Evolutionary conservation across 1,140 invertebrate species (phyloP).

Genomic region (Ceratina japonica): DNA sequence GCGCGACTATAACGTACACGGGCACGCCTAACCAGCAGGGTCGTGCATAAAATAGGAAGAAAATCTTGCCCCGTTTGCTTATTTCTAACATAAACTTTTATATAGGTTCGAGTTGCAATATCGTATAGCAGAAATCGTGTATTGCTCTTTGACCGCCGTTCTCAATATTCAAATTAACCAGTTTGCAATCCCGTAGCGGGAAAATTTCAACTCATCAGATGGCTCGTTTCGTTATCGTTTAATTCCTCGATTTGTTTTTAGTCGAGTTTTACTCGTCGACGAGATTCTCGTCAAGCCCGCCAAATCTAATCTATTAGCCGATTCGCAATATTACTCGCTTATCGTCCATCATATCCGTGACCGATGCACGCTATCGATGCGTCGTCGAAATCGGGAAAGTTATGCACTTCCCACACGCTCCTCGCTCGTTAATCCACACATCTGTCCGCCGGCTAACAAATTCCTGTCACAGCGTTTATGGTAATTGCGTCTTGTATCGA

Average conservation of each 20-base stretch:
- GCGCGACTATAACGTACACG: no score
- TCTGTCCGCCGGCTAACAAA: not conserved
- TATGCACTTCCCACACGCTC: slow-evolving; percentile 13
- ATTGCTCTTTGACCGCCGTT: no score
- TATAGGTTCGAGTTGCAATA: no score
- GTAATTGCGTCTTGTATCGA: slow-evolving; percentile 31
- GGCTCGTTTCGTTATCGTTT: no score
- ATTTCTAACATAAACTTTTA: no score
- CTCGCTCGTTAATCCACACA: slow-evolving; percentile 26
- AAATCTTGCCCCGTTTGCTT: no score
- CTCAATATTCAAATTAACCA: no score
- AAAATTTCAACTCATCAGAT: no score
- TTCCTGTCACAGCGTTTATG: not conserved
- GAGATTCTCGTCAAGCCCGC: not conserved
- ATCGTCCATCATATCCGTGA: not conserved
- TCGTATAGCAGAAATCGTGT: no score
- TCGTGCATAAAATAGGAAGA: no score
- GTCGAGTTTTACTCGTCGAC: not conserved
- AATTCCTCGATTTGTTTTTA: not conserved
- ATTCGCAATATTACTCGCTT: not conserved
- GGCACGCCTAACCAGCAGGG: no score
- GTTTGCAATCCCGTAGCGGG: no score
- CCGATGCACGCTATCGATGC: slow-evolving; percentile 18
- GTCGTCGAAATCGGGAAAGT: slow-evolving; percentile 18
- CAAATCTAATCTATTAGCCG: not conserved